phyloP scores from a whole-genome alignment of 2,888 invertebrate genomes.

The Pyrrhia umbra region DNA sequence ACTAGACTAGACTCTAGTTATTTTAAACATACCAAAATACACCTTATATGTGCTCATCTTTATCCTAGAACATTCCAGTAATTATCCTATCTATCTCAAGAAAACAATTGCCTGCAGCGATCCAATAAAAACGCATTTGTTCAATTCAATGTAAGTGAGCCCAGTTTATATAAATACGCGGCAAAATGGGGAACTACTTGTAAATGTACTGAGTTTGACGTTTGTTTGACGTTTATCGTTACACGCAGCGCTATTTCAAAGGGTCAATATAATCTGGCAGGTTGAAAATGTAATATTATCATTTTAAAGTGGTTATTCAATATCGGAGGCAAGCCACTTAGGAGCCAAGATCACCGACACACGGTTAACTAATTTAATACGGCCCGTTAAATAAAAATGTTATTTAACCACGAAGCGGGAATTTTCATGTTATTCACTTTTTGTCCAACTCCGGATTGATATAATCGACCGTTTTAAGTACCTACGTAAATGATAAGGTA shows the following conservation, averaged over 20 bases:
- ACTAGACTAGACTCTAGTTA: too few relatives aligned
- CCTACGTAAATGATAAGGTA: too few relatives aligned
- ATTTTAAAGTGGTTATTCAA: constrained; percentile 48
- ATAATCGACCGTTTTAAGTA: too few relatives aligned
- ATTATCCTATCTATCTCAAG: background rate
- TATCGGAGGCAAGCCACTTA: constrained; percentile 15
- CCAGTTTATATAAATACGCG: constrained; percentile 1
- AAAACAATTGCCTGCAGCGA: constrained; percentile 1
- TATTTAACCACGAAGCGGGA: too few relatives aligned
- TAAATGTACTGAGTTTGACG: constrained; percentile 9
- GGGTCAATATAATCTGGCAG: constrained; percentile 7
- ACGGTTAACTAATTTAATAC: too few relatives aligned
- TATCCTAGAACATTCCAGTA: background rate
- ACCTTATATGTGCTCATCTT: too few relatives aligned
- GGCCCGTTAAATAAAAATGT: too few relatives aligned
- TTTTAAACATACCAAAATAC: too few relatives aligned
- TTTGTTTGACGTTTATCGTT: background rate
- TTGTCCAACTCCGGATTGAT: too few relatives aligned
- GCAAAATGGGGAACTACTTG: background rate
- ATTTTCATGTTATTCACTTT: too few relatives aligned
- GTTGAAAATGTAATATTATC: constrained; percentile 23
- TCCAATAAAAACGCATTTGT: constrained; percentile 29
- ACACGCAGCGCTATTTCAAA: background rate
- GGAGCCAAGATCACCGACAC: too few relatives aligned
- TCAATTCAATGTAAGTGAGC: constrained; percentile 8